Evolutionary conservation across 2,888 invertebrate genomes (phyloP), one percentile per base, ranked within the genome.

Genomic region (Cetonia aurata): DNA sequence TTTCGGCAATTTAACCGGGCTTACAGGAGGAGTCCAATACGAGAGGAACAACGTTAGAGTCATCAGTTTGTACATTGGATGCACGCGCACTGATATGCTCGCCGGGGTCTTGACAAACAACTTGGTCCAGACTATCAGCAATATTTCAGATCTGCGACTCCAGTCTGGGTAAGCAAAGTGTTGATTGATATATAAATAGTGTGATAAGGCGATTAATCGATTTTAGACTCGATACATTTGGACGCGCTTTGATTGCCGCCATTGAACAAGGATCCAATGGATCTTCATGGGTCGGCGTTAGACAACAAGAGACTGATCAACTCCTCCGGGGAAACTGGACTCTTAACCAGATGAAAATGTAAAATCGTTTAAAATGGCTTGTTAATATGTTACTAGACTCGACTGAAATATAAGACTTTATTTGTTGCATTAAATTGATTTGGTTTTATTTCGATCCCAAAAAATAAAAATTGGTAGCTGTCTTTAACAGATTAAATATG

Each of bases 231-330:
- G 62, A 65, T 17, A 50, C 62, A 3, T 10, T 19, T 19, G 62
- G 62, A 17, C 33, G 50, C n/a, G 50, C 50, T 65, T 46, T 65
- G 17, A 65, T 65, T 19, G 50, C 33, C 3, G 62, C 62, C 12
- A 65, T 65, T 15, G 62, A 65, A 37, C 62, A 65, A 52, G 62
- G 62, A 1, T 17, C 41, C 1, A n/a, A 50, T 37, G 62, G 62
- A 50, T 65, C 62, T 17, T 65, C 62, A 13, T 65, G 62, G 62
- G 62, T 65, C 1, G 62, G 62, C 10, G 15, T 52, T 8, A 65
- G 37, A 50, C 50, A 65, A 12, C n/a, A 12, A 31, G 25, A 55
- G 1, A 13, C 15, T 9, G 60, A 60, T 3, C 13, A 31, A n/a
- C 19, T 59, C 12, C 8, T 17, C 4, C 62, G 13, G 10, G 62